phyloP scores from a whole-genome alignment of 2,888 invertebrate genomes.

The Biston betularia region DNA sequence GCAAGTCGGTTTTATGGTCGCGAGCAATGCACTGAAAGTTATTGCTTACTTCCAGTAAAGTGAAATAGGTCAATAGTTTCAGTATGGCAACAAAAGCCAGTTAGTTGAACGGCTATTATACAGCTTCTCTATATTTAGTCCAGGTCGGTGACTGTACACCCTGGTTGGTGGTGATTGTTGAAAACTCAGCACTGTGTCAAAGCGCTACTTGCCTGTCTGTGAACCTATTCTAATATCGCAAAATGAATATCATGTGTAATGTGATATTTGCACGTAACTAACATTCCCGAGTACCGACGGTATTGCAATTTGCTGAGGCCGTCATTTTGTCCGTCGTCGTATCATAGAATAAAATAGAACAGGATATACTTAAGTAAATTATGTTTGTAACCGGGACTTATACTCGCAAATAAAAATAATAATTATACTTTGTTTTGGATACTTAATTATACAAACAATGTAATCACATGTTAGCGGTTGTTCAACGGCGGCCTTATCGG shows the following conservation, averaged over 20 bases:
- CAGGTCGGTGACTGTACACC: constrained; percentile 59
- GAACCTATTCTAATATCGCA: constrained; percentile 20
- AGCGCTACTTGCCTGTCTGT: constrained; percentile 13
- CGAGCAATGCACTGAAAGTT: constrained; percentile 82
- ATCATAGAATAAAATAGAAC: background rate
- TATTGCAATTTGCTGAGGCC: constrained; percentile 16
- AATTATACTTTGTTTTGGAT: no score
- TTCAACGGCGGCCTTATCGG: no score
- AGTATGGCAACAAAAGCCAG: constrained; percentile 83
- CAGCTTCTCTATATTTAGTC: constrained; percentile 73
- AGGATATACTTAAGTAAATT: no score
- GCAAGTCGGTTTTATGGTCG: constrained; percentile 74
- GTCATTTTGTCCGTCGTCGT: background rate
- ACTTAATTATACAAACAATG: no score
- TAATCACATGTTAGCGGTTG: no score
- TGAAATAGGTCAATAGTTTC: constrained; percentile 86
- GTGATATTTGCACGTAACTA: constrained; percentile 23
- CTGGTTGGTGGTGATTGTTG: constrained; percentile 16
- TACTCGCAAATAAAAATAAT: no score
- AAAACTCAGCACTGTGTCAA: constrained; percentile 24
- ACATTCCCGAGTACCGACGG: background rate
- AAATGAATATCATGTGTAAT: constrained; percentile 19
- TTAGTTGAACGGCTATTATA: constrained; percentile 74
- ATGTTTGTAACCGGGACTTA: no score
- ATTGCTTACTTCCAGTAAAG: constrained; percentile 84